Base-by-base conservation (phyloP, 2,113 vertebrate species). In the Choloepus hoffmanni region DNA sequence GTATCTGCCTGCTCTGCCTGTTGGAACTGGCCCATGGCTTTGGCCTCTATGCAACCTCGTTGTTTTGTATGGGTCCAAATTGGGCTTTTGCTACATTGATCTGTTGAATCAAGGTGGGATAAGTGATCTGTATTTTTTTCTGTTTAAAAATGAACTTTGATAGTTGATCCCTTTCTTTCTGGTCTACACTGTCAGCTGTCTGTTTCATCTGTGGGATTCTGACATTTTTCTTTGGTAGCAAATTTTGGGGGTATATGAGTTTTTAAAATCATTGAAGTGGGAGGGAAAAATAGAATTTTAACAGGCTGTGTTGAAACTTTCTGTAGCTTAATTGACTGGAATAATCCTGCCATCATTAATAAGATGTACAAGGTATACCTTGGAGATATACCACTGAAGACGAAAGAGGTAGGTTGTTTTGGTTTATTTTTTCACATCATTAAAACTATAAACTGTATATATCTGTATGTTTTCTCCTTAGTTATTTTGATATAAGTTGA, bases 331-430 rank as follows among this genome's bases (percentile, higher is more conserved):
- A 99, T 99, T 96, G 99, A 99, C 97, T 99, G 99, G 99, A 99
- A 99, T 97, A 99, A 99, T 98, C 99, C 99, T 95, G 93, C 98
- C 93, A 99, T 99, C 87, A 98, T 99, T 98, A 99, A 99, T 98
- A 99, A 99, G 98, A 99, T 99, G 99, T 99, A 99, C 98, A 99
- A 99, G 96, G 99, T 99, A 9, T 99, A 99, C 98, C 98, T 99
- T 96, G 99, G 99, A 72, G 99, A 99, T 95, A 99, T 99, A 98
- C 99, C 99, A 87, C 98, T 99, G 94, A 99, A 99, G 99, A 99
- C 99, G 62, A 99, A 99, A 98, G 99, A 99, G 99, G 99, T 99
- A 97, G 96, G 98, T 88, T 96, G 4, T 45, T 73, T 95, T 87
- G 26, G 28, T 86, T 94, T 93, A 85, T 95, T n/a, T 40, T 94